phyloP scores from a whole-genome alignment of 2,113 vertebrate genomes.

The Pimephales promelas region DNA sequence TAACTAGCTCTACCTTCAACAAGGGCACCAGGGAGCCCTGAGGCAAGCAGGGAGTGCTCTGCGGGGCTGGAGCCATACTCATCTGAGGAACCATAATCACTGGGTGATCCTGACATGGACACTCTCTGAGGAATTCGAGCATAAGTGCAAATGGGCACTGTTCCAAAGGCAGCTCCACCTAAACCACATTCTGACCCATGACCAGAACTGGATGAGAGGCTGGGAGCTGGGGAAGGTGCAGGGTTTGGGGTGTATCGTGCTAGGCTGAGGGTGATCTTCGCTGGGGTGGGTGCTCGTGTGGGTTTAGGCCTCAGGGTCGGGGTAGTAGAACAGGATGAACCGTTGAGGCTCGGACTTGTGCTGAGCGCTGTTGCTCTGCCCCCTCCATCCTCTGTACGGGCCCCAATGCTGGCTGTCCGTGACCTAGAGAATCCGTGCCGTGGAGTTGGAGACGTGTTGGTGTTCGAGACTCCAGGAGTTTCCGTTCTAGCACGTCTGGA shows the following conservation, averaged over 20 bases:
- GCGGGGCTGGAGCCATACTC: constrained; percentile 81
- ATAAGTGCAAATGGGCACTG: constrained; percentile 75
- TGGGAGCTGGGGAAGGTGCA: constrained; percentile 70
- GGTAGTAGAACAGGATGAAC: constrained; percentile 77
- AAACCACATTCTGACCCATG: constrained; percentile 79
- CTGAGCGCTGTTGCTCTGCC: constrained; percentile 71
- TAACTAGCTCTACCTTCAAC: constrained; percentile 75
- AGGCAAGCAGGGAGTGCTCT: constrained; percentile 72
- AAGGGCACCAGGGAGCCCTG: constrained; percentile 65
- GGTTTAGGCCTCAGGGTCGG: constrained; percentile 77
- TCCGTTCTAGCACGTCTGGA: constrained; percentile 77
- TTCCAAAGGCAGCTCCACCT: constrained; percentile 72
- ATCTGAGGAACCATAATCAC: constrained; percentile 83
- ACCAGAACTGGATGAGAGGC: constrained; percentile 79
- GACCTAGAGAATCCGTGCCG: constrained; percentile 74
- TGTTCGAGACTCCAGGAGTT: constrained; percentile 74
- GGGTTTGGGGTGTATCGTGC: constrained; percentile 78
- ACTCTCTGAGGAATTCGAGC: constrained; percentile 76
- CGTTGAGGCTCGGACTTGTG: constrained; percentile 78
- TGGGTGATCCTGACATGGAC: constrained; percentile 78
- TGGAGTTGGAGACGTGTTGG: constrained; percentile 76
- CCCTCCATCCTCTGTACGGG: constrained; percentile 71
- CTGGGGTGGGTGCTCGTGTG: constrained; percentile 77
- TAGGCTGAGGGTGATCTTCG: constrained; percentile 79
- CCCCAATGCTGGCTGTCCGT: constrained; percentile 77